Evolutionary conservation across 2,797 vertebrate genomes (phyloP).

Genomic region (Falco novaeseelandiae): DNA sequence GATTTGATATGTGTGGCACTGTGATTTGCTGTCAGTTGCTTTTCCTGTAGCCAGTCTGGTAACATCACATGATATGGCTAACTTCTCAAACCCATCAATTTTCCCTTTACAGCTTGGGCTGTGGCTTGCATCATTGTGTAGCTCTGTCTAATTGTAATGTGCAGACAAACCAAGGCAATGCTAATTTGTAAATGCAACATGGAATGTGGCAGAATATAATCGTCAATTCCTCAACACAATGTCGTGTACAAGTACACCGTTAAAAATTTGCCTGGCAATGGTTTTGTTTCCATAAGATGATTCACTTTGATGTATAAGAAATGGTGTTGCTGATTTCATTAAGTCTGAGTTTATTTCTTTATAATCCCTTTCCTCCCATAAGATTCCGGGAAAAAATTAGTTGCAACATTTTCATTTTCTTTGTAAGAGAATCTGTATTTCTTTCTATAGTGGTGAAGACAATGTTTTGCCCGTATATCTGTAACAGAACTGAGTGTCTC

Average conservation of each 20-base stretch:
- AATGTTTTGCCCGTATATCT: not conserved
- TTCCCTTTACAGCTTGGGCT: conserved; percentile 55
- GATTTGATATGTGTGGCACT: conserved; percentile 77
- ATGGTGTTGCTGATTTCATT: not conserved
- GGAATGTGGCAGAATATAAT: conserved; percentile 33
- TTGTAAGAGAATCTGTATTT: conserved; percentile 9
- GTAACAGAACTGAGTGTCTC: not conserved
- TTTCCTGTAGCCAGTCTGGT: conserved; percentile 5
- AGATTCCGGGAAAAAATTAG: not conserved
- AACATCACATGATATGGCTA: not conserved
- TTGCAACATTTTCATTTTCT: not conserved
- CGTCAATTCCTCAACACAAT: not conserved
- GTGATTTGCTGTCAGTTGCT: not conserved
- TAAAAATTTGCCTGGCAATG: conserved; percentile 21
- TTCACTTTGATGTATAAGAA: not conserved
- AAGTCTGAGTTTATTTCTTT: not conserved
- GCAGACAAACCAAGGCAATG: conserved; percentile 38
- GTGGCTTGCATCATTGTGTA: conserved; percentile 52
- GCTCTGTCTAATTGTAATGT: conserved; percentile 50
- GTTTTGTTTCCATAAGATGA: not conserved
- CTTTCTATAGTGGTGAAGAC: not conserved
- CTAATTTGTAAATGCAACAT: conserved; percentile 23
- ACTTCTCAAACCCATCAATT: conserved; percentile 2
- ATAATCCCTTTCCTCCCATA: not conserved
- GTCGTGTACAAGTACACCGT: not conserved